Base-by-base conservation (phyloP, 2,113 vertebrate genomes). In the Cyprinus carpio region DNA sequence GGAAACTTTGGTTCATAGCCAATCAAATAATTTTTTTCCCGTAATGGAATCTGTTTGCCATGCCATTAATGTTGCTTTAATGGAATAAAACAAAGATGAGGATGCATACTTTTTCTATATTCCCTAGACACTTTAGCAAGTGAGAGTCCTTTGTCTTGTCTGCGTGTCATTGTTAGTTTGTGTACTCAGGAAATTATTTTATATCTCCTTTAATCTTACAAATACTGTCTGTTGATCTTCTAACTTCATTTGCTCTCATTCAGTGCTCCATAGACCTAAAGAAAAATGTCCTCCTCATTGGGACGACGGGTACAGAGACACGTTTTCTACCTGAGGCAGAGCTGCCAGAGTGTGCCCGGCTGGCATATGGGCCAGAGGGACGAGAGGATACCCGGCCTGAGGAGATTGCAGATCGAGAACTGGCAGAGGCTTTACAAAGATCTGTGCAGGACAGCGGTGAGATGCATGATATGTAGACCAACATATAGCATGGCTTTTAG, bases 211-310 rank as follows among this genome's bases (percentile, higher is more conserved):
- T 34, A 34, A 31, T 69, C 15, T 67, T 67, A 67, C 64, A 34
- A 34, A 67, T 34, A 60, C 7, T n/a, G 20, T n/a, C 20, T 60
- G 34, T 20, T 72, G 15, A 34, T 34, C 27, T 60, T 29, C 67
- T 20, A 23, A 27, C 56, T 87, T 29, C 60, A 46, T 25, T 62
- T 10, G 78, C 1, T 37, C 58, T 79, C 83, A 81, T 82, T 64
- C 89, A 99, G 98, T 99, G 98, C 89, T 96, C 98, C 0, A 99
- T 99, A 12, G 98, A 99, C 92, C 95, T 99, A 92, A 99, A 99
- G 95, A 99, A 97, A 92, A 98, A 94, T 0, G 93, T 97, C 0
- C 95, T 99, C 0, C 94, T 99, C 83, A 99, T 99, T 0, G 96
- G 97, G 92, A 99, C 98, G 0, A 99, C 98, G 0, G 97, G 97